Conservation (phyloP, 2,888 invertebrate genomes). For the Pachliopta kotzebuea region DNA sequence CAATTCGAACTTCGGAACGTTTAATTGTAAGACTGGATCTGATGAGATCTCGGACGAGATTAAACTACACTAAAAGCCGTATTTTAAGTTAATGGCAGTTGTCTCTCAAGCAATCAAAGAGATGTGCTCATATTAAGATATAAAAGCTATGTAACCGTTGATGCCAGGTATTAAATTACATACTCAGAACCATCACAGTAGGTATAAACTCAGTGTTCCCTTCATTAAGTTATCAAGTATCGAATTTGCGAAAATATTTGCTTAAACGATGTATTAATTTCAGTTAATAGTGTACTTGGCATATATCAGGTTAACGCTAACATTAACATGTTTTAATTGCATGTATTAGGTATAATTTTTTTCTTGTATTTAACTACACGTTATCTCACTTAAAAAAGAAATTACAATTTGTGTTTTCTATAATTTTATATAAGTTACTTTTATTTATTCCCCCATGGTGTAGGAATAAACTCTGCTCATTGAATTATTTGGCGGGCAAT, state of each 20-base stretch:
- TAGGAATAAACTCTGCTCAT: no score
- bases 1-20: slow-evolving; percentile 55
- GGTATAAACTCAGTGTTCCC: slow-evolving; percentile 37
- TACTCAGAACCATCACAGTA: slow-evolving; percentile 36
- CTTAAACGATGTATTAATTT: slow-evolving; percentile 20
- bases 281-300: background rate
- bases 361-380: no score
- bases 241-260: slow-evolving; percentile 35
- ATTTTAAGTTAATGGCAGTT: slow-evolving; percentile 54
- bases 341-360: no score
- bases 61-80: slow-evolving; percentile 50
- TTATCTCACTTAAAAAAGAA: no score
- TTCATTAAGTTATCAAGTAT: slow-evolving; percentile 38
- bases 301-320: background rate
- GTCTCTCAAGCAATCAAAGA: slow-evolving; percentile 46
- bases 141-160: slow-evolving; percentile 41
- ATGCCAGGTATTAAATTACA: slow-evolving; percentile 40
- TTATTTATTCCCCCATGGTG: no score
- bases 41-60: slow-evolving; percentile 48
- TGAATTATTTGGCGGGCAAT: no score
- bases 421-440: no score
- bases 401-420: no score
- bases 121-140: slow-evolving; percentile 43
- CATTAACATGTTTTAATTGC: background rate
- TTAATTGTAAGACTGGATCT: slow-evolving; percentile 46